phyloP scores from a whole-genome alignment of 2,113 vertebrate species.

The Agelaius phoeniceus region DNA sequence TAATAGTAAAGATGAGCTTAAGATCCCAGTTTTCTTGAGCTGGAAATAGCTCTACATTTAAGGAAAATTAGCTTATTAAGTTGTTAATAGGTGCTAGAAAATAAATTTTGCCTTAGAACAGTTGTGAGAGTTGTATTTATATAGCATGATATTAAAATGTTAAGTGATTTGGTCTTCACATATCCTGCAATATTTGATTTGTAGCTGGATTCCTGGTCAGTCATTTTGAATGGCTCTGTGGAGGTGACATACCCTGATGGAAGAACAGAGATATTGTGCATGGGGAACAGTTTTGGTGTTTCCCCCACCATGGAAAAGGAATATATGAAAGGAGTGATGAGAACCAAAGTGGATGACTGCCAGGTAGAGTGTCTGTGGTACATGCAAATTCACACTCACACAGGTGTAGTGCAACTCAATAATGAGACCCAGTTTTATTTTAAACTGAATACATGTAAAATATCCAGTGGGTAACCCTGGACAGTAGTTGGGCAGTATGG shows the following conservation, averaged over 20 bases:
- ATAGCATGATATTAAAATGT: neutral
- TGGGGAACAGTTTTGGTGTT: constrained; percentile 99
- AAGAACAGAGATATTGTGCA: constrained; percentile 93
- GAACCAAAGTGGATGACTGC: constrained; percentile 99
- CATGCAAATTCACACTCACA: neutral
- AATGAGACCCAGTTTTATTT: neutral
- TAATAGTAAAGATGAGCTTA: neutral
- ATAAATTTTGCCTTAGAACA: neutral
- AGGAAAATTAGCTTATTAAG: neutral
- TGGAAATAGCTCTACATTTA: neutral
- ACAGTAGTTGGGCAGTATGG: neutral
- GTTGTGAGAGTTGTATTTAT: neutral
- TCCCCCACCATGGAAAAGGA: constrained; percentile 98
- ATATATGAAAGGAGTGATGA: constrained; percentile 98
- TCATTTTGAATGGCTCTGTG: constrained; percentile 97
- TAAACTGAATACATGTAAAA: neutral
- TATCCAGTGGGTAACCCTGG: neutral
- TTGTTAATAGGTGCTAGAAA: neutral
- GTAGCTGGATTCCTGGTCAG: constrained; percentile 98
- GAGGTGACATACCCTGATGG: constrained; percentile 94
- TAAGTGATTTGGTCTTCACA: neutral
- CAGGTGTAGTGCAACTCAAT: neutral
- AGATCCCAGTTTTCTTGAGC: neutral
- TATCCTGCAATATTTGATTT: neutral
- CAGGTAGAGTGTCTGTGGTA: constrained; percentile 79